Evolutionary conservation across 2,113 vertebrate species (phyloP).

Genomic region (Choloepus hoffmanni): DNA sequence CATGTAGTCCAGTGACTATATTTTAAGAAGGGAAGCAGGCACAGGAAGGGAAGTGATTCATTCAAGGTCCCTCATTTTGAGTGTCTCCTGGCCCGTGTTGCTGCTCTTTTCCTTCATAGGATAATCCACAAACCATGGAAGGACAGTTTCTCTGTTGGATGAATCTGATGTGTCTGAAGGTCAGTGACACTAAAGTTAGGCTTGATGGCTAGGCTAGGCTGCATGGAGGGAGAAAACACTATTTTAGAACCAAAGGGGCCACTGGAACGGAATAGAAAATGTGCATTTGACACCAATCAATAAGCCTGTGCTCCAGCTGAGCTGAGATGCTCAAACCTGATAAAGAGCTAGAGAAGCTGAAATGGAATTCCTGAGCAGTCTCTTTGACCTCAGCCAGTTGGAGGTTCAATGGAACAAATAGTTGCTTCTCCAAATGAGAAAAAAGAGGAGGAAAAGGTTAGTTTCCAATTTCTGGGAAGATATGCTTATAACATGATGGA

Average conservation of each 20-base stretch:
- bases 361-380: conserved; percentile 39
- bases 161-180: not conserved
- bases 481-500: conserved; percentile 36
- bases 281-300: conserved; percentile 58
- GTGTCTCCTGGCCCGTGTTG: not conserved
- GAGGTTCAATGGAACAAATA: conserved; percentile 16
- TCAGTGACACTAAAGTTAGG: not conserved
- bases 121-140: not conserved
- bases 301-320: conserved; percentile 35
- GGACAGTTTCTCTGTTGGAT: not conserved
- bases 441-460: not conserved
- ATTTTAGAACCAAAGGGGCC: conserved; percentile 56
- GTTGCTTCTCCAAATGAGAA: conserved; percentile 18
- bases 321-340: conserved; percentile 56
- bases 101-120: not conserved
- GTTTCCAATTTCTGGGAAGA: conserved; percentile 64
- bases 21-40: not conserved
- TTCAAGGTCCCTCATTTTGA: not conserved
- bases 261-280: conserved; percentile 56
- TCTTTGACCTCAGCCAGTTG: conserved; percentile 40
- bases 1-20: not conserved
- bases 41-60: not conserved
- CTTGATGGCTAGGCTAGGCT: not conserved
- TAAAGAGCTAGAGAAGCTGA: conserved; percentile 36
- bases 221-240: not conserved